Evolutionary conservation across 2,797 vertebrate species (phyloP).

Genomic region (Valencia hispanica): DNA sequence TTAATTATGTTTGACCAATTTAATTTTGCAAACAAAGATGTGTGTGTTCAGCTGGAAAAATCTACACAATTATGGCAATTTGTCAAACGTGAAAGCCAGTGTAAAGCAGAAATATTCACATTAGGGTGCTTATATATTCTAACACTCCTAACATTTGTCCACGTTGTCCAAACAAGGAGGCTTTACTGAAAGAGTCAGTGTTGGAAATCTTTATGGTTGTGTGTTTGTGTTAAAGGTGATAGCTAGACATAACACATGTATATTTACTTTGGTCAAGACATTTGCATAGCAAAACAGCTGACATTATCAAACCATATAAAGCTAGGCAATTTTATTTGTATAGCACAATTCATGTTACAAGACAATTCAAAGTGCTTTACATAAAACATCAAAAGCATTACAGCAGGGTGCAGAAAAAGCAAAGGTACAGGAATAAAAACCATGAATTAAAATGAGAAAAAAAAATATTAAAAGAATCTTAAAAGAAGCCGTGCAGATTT

Average conservation of each 20-base stretch:
- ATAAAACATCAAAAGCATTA: no score
- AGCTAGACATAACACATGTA: neutral
- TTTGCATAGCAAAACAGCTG: neutral
- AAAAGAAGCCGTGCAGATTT: no score
- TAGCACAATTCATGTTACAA: no score
- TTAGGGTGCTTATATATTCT: slow-evolving; percentile 17
- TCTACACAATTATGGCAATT: slow-evolving; percentile 59
- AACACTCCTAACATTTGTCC: neutral
- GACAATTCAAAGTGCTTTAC: no score
- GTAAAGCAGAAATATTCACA: slow-evolving; percentile 38
- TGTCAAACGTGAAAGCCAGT: slow-evolving; percentile 56
- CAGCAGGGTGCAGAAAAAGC: no score
- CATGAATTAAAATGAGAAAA: no score
- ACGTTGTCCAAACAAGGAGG: neutral
- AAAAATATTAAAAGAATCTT: no score
- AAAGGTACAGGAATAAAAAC: no score
- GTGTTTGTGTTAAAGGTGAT: neutral
- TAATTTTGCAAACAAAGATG: slow-evolving; percentile 66
- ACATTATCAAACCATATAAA: neutral
- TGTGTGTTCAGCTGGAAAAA: slow-evolving; percentile 52
- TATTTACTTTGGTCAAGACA: neutral
- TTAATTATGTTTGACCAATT: slow-evolving; percentile 77
- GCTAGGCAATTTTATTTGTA: no score
- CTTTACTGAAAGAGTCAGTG: neutral
- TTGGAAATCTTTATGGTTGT: neutral